These are phyloP conservation scores for Ormyrus labotus DNA, from an alignment of 2,888 invertebrate species.

Conservation along the genomic window DNA sequence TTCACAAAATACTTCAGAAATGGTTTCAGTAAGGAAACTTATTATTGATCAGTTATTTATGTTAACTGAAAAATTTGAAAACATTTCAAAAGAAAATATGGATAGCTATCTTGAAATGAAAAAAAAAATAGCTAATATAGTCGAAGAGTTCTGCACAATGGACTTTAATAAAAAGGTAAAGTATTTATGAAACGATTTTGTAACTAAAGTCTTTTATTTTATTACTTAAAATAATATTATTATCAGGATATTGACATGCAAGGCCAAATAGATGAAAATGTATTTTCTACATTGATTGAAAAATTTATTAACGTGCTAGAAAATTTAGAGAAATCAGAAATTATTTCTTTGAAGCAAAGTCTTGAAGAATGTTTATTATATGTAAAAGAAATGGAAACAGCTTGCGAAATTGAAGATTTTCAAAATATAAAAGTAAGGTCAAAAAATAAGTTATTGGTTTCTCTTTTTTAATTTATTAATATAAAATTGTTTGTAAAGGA, in stretches of 20 bases:
- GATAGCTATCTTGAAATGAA: conserved; percentile 67
- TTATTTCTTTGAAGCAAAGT: conserved; percentile 67
- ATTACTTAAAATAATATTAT: background rate
- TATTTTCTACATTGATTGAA: conserved; percentile 59
- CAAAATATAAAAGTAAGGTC: conserved; percentile 70
- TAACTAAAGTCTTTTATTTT: background rate
- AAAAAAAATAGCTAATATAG: conserved; percentile 62
- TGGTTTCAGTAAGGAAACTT: conserved; percentile 60
- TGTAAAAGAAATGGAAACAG: conserved; percentile 70
- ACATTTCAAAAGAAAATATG: conserved; percentile 63
- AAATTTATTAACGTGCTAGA: conserved; percentile 65
- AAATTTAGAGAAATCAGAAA: conserved; percentile 68
- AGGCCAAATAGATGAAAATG: conserved; percentile 46
- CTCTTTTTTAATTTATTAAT: conserved; percentile 61
- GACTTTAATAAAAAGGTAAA: conserved; percentile 63
- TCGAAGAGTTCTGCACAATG: conserved; percentile 66
- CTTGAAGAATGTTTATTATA: conserved; percentile 69
- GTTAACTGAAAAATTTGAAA: conserved; percentile 67
- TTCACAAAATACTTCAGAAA: conserved; percentile 52
- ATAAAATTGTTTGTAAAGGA: conserved; percentile 63
- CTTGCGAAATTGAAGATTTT: conserved; percentile 70
- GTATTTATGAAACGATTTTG: background rate
- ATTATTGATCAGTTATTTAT: conserved; percentile 64
- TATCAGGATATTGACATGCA: conserved; percentile 32
- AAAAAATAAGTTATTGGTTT: background rate